Base-by-base conservation (phyloP, 1,140 invertebrate genomes). In the Thrips palmi region DNA sequence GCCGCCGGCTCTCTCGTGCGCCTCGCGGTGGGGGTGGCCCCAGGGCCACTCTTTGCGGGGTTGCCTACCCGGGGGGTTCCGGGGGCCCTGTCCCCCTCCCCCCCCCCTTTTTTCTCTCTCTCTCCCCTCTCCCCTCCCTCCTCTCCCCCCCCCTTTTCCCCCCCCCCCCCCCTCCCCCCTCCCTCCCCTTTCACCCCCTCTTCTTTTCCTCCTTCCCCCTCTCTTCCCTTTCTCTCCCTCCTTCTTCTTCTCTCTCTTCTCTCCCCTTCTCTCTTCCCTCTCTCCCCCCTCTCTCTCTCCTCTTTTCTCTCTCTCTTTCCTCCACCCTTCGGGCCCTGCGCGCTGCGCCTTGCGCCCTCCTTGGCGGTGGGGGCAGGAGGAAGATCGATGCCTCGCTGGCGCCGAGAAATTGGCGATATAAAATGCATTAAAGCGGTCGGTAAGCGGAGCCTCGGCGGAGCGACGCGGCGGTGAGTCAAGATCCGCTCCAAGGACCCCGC, bases 1-100 rank as follows among this genome's bases (percentile, higher is more conserved):
- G 40, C 65, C 48, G 53, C 59, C 49, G 46, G 55, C 50, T 58
- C 62, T 11, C 52, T 60, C 41, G 63, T 65, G 45, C 65, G 62
- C 21, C 55, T 60, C 34, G 61, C 63, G 52, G 62, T 64, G 28
- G 52, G 50, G 25, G 57, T 56, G 32, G 39, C 71, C 71, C 15
- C 73, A 71, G 10, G 48, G n/a, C n/a, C n/a, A n/a, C n/a, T n/a
- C n/a, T n/a, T n/a, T n/a, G n/a, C n/a, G n/a, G n/a, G n/a, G n/a
- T n/a, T n/a, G n/a, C n/a, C n/a, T n/a, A n/a, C n/a, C n/a, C n/a
- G n/a, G n/a, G n/a, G n/a, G n/a, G n/a, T n/a, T n/a, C n/a, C n/a
- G n/a, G n/a, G n/a, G n/a, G n/a, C n/a, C n/a, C n/a, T n/a, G n/a
- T n/a, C n/a, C n/a, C n/a, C n/a, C n/a, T n/a, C n/a, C n/a, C n/a